phyloP scores from a whole-genome alignment of 2,888 invertebrate species.

The Temnothorax unifasciatus region DNA sequence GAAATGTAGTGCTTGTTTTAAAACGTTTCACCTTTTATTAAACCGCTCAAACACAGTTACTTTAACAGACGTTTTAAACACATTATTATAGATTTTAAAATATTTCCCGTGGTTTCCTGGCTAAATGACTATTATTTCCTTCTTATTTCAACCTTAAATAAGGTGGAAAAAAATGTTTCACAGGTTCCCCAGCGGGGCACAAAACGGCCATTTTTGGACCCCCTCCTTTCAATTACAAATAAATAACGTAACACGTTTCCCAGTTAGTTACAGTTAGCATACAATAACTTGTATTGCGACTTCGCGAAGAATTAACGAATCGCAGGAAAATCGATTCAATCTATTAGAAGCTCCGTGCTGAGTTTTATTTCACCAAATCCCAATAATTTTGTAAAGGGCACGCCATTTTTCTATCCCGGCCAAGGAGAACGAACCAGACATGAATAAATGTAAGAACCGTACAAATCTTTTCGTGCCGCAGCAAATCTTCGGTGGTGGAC shows the following conservation, averaged over 20 bases:
- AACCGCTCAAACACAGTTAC: no score
- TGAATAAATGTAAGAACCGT: conserved; percentile 57
- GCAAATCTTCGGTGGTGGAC: conserved; percentile 51
- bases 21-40: no score
- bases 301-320: neutral
- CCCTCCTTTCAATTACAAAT: neutral
- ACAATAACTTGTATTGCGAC: neutral
- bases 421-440: conserved; percentile 22
- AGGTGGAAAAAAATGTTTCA: no score
- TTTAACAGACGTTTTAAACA: no score
- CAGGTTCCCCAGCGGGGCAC: no score
- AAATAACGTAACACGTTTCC: neutral
- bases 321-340: conserved; percentile 11
- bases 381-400: conserved; percentile 31
- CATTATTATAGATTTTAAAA: no score
- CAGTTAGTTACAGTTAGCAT: neutral
- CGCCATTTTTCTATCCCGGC: conserved; percentile 34
- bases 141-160: no score
- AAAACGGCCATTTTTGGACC: no score
- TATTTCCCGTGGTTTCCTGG: no score
- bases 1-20: no score
- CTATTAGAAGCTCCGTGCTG: neutral
- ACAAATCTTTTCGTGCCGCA: conserved; percentile 49
- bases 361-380: conserved; percentile 16
- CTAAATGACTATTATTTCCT: no score